Percentiles rank a stretch among this genome's conserved stretches.
Evolutionary conservation across 2,113 vertebrate genomes (phyloP).

Genomic region (Podarcis muralis): DNA sequence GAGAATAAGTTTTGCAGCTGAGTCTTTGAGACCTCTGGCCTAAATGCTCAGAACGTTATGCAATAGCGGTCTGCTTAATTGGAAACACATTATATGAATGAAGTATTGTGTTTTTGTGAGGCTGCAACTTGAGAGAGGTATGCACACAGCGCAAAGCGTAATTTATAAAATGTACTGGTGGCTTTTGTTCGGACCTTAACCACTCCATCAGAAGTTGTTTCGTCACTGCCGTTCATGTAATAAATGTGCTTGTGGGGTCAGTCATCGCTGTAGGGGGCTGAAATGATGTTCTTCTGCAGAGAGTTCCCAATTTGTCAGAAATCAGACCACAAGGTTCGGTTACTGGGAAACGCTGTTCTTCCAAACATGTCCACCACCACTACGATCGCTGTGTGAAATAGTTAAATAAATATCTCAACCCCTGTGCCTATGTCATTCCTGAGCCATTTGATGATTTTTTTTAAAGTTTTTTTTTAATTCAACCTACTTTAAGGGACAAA

Average conservation of each 20-base stretch:
- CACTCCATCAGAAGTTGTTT: background rate
- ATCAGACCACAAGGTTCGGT: background rate
- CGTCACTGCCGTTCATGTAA: background rate
- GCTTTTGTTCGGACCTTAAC: background rate
- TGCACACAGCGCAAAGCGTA: slow-evolving; percentile 18
- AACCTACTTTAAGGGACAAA: background rate
- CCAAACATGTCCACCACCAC: background rate
- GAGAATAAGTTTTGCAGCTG: background rate
- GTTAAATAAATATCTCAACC: background rate
- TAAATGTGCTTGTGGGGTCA: background rate
- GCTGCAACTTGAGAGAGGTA: background rate
- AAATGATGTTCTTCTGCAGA: background rate
- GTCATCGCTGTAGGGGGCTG: background rate
- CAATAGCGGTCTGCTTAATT: background rate
- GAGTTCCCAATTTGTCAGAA: background rate
- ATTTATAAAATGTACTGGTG: slow-evolving; percentile 9
- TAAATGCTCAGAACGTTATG: background rate
- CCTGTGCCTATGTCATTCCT: background rate
- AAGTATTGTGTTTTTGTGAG: slow-evolving; percentile 12
- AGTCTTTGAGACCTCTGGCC: background rate
- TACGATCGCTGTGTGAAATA: background rate
- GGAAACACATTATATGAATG: background rate
- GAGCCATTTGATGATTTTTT: background rate
- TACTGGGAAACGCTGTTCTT: background rate
- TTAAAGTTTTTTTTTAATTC: background rate